A percentile compares a stretch with the other conserved stretches of the same genome.
Evolutionary conservation across 2,797 vertebrate genomes (phyloP).

Genomic region (Neopelma chrysocephalum): DNA sequence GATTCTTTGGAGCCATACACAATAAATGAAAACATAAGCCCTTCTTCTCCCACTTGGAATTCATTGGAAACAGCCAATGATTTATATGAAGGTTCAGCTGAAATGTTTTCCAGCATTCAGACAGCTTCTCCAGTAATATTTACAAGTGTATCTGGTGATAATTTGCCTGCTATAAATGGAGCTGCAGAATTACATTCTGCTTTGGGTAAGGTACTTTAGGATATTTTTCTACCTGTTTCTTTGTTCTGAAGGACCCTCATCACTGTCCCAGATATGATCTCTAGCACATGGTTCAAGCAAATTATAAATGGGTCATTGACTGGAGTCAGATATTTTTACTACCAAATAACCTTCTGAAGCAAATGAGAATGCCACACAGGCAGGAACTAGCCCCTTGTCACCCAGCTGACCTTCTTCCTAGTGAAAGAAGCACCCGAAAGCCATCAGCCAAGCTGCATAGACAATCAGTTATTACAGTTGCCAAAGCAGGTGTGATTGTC

Average conservation of each 20-base stretch:
- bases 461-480: constrained; percentile 89
- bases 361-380: constrained; percentile 83
- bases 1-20: constrained; percentile 66
- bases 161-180: constrained; percentile 42
- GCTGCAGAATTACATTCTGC: constrained; percentile 38
- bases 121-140: constrained; percentile 77
- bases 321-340: constrained; percentile 67
- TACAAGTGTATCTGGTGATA: constrained; percentile 52
- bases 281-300: constrained; percentile 60
- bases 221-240: constrained; percentile 1
- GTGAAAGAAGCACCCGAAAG: constrained; percentile 74
- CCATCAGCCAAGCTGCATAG: constrained; percentile 81
- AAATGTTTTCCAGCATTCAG: constrained; percentile 76
- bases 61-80: constrained; percentile 57
- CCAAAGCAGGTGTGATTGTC: constrained; percentile 86
- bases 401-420: constrained; percentile 76
- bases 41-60: constrained; percentile 30
- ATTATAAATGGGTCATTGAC: constrained; percentile 74
- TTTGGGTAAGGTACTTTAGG: constrained; percentile 62
- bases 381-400: constrained; percentile 75
- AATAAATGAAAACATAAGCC: constrained; percentile 35
- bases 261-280: constrained; percentile 52
- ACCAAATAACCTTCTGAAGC: constrained; percentile 63
- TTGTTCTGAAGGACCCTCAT: constrained; percentile 30
- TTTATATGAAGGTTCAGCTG: constrained; percentile 83